A percentile compares a stretch with the other conserved stretches of the same genome.
Evolutionary conservation across 2,888 invertebrate genomes (phyloP).

Genomic region (Stratiomys singularior): DNA sequence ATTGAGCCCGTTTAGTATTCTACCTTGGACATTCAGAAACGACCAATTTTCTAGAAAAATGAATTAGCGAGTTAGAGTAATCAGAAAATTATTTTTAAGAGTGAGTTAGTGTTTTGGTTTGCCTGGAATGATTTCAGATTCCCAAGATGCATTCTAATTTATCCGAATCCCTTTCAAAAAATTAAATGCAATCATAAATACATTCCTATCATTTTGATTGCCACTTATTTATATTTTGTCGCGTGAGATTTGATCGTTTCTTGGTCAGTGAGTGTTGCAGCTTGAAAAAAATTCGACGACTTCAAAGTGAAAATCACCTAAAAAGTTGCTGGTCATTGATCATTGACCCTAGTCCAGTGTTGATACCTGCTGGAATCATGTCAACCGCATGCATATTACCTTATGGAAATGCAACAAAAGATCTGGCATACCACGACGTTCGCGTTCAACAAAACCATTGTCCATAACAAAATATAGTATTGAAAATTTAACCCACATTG

Average conservation of each 20-base stretch:
- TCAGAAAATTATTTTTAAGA: no score
- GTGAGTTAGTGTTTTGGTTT: no score
- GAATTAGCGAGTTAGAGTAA: no score
- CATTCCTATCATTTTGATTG: neutral
- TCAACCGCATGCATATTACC: conserved; percentile 24
- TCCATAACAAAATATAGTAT: neutral
- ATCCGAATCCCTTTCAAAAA: no score
- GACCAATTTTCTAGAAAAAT: no score
- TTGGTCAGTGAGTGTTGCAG: neutral
- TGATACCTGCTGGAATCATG: neutral
- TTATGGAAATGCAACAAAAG: conserved; percentile 23
- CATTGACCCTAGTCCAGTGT: conserved; percentile 9
- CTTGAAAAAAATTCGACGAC: neutral
- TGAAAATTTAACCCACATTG: neutral
- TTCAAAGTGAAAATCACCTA: neutral
- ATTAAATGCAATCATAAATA: no score
- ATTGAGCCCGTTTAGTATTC: no score
- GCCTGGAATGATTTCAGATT: no score
- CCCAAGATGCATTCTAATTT: no score
- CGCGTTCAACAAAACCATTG: neutral
- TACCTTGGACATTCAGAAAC: no score
- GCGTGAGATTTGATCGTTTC: neutral
- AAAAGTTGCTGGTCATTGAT: neutral
- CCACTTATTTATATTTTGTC: neutral
- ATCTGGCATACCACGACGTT: neutral